Conservation (phyloP, 2,113 vertebrate species). For the Chlorocebus sabaeus region DNA sequence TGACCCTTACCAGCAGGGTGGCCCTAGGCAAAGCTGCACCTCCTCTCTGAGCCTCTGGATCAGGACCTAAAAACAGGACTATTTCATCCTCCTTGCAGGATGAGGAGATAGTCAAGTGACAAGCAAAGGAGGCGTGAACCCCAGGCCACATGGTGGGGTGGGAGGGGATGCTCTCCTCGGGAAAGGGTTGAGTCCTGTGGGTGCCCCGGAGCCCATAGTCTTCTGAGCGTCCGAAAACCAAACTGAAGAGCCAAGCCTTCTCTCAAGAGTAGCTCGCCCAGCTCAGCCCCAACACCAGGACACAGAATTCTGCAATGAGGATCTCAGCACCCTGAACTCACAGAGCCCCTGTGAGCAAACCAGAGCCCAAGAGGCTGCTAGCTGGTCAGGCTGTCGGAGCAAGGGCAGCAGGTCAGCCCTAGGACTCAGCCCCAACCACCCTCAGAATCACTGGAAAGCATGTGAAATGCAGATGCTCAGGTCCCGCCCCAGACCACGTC, state of each 20-base stretch:
- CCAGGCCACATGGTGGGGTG: not conserved
- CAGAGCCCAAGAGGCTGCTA: not conserved
- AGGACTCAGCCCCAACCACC: not conserved
- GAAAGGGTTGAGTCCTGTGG: not conserved
- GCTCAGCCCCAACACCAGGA: not conserved
- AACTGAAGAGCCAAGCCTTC: not conserved
- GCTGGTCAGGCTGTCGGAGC: not conserved
- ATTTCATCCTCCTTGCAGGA: not conserved
- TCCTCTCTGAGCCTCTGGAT: not conserved
- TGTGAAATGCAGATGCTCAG: not conserved
- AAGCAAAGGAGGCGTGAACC: not conserved
- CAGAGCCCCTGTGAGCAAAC: not conserved
- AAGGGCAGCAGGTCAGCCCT: not conserved
- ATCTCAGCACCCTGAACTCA: rapidly evolving
- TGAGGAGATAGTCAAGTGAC: not conserved
- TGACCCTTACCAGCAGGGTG: rapidly evolving
- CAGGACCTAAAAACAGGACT: not conserved
- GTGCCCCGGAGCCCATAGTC: not conserved
- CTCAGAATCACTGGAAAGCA: not conserved
- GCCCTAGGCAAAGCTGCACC: no score
- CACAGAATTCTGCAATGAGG: rapidly evolving
- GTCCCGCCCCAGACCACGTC: not conserved
- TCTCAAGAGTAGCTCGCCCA: not conserved
- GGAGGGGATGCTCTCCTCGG: no score
- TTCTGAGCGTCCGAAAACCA: not conserved